Evolutionary conservation across 2,113 vertebrate species (phyloP).

Genomic region (Meles meles): DNA sequence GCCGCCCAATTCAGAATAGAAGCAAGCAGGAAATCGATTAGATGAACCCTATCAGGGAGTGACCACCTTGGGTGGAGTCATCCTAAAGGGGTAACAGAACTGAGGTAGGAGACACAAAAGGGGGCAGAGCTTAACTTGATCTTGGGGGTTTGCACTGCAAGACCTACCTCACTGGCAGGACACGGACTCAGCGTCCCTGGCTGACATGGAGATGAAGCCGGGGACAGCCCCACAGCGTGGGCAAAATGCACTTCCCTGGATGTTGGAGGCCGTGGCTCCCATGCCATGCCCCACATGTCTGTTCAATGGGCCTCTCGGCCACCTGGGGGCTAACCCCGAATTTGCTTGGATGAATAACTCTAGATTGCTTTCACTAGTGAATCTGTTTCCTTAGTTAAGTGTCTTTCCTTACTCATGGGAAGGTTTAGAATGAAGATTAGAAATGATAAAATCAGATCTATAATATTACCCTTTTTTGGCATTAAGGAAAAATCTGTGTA

Average conservation of each 20-base stretch:
- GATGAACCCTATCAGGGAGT: not conserved
- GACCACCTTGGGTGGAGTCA: not conserved
- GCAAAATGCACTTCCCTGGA: not conserved
- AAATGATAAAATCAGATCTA: not conserved
- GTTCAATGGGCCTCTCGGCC: not conserved
- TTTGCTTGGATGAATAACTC: not conserved
- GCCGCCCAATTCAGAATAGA: not conserved
- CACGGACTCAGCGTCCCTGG: not conserved
- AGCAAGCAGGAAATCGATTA: not conserved
- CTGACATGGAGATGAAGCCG: not conserved
- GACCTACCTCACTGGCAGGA: not conserved
- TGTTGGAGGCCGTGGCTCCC: not conserved
- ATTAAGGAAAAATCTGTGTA: not conserved
- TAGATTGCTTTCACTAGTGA: not conserved
- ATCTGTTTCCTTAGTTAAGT: not conserved
- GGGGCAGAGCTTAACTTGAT: not conserved
- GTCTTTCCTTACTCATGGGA: constrained; percentile 12
- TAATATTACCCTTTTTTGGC: not conserved
- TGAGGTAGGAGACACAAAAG: not conserved
- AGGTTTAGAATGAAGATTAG: not conserved
- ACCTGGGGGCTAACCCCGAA: not conserved
- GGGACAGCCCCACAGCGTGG: not conserved
- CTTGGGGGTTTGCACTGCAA: not conserved
- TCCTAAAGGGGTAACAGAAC: not conserved
- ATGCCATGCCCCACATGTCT: not conserved